phyloP scores from a whole-genome alignment of 2,113 vertebrate species.

The Chiloscyllium plagiosum region DNA sequence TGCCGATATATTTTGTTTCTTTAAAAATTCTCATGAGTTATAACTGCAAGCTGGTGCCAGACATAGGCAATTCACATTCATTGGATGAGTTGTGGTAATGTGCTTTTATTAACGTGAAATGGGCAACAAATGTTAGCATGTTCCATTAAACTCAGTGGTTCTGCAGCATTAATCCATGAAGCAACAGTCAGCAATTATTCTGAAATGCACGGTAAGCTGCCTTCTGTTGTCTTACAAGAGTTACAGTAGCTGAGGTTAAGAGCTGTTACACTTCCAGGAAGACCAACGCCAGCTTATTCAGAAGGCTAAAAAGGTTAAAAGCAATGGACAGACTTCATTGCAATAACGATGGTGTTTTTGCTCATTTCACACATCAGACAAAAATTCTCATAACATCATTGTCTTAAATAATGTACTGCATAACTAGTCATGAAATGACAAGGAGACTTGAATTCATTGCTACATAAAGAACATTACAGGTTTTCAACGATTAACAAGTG shows the following conservation, averaged over 20 bases:
- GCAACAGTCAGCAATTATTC: neutral
- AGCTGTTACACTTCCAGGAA: neutral
- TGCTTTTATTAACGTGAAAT: neutral
- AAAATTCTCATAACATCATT: neutral
- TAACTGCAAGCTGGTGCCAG: neutral
- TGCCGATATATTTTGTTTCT: neutral
- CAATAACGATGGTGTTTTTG: neutral
- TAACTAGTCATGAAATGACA: neutral
- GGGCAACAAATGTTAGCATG: conserved; percentile 28
- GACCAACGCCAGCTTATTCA: neutral
- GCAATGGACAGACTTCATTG: neutral
- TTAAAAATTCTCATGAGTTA: neutral
- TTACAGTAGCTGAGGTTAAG: neutral
- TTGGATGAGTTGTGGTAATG: neutral
- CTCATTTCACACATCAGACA: neutral
- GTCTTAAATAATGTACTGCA: neutral
- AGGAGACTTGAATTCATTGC: neutral
- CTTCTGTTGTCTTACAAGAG: neutral
- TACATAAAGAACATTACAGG: neutral
- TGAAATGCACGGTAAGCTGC: neutral
- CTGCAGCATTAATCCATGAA: neutral
- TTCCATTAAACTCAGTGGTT: conserved; percentile 29
- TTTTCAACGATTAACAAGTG: neutral
- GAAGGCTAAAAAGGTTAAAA: neutral
- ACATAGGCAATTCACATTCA: neutral